A percentile compares a stretch with the other conserved stretches of the same genome.
These are phyloP conservation scores for Otolemur garnettii DNA, from an alignment of 2,113 vertebrate species.

Conservation along the genomic window DNA sequence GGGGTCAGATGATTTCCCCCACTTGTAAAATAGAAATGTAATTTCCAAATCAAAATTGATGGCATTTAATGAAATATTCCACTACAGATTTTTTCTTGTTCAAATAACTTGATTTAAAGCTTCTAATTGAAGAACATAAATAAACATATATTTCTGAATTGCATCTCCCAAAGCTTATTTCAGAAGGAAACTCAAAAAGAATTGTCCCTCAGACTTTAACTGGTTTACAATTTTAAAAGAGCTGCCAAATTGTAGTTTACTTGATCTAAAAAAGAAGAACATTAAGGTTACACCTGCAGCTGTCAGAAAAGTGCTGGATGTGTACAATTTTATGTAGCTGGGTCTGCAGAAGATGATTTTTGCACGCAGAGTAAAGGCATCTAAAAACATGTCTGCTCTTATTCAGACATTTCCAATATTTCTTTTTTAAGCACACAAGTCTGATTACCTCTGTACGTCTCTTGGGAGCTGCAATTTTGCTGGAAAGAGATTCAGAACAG, in stretches of 20 bases:
- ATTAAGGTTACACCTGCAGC: conserved; percentile 74
- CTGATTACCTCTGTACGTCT: conserved; percentile 79
- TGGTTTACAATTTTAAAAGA: conserved; percentile 59
- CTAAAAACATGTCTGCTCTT: conserved; percentile 72
- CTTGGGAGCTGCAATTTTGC: conserved; percentile 75
- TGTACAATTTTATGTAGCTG: conserved; percentile 68
- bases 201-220: conserved; percentile 44
- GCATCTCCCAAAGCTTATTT: conserved; percentile 54
- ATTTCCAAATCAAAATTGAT: conserved; percentile 59
- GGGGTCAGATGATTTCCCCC: conserved; percentile 57
- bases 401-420: conserved; percentile 75
- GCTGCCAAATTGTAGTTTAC: conserved; percentile 63
- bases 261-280: conserved; percentile 62
- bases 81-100: conserved; percentile 59
- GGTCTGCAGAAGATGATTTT: conserved; percentile 68
- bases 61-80: conserved; percentile 50
- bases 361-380: conserved; percentile 68
- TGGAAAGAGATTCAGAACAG: conserved; percentile 75
- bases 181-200: conserved; percentile 35
- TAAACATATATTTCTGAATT: conserved; percentile 56
- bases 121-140: conserved; percentile 63
- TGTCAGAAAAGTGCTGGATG: conserved; percentile 67
- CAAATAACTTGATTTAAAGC: conserved; percentile 62
- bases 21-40: conserved; percentile 62
- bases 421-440: conserved; percentile 74